These are phyloP conservation scores for Volucella inflata DNA, from an alignment of 2,888 invertebrate species.

Conservation along the genomic window DNA sequence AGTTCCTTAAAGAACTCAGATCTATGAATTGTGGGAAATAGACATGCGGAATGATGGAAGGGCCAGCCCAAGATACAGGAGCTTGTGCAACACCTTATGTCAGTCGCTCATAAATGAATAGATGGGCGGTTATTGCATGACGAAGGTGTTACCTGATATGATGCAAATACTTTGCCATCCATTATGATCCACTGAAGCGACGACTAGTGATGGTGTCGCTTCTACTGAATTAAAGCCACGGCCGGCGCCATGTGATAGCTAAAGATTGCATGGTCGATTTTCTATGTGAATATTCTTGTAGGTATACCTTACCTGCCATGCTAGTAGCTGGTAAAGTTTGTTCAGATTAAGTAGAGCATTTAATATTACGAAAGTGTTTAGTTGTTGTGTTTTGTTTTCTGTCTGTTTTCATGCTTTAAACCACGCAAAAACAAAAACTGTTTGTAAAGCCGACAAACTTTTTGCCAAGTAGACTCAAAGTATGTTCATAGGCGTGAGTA, in stretches of 20 bases:
- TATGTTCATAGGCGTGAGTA: too few species aligned
- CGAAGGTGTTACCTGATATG: constrained; percentile 73
- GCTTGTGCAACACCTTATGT: constrained; percentile 70
- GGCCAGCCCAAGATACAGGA: constrained; percentile 59
- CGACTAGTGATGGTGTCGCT: constrained; percentile 2
- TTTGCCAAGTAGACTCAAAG: neutral
- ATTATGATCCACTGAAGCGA: constrained; percentile 69
- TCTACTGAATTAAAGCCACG: neutral
- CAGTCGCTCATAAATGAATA: constrained; percentile 57
- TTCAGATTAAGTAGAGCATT: constrained; percentile 65
- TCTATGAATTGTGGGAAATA: constrained; percentile 8
- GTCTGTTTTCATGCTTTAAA: neutral
- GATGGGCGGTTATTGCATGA: constrained; percentile 73
- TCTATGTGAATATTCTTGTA: constrained; percentile 59
- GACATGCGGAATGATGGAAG: constrained; percentile 34
- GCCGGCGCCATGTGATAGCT: neutral
- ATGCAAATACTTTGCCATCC: constrained; percentile 69
- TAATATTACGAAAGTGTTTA: constrained; percentile 50
- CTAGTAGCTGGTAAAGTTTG: constrained; percentile 9
- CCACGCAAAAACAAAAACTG: too few species aligned
- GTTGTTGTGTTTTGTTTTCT: constrained; percentile 11
- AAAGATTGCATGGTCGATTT: constrained; percentile 61
- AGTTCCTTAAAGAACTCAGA: constrained; percentile 40
- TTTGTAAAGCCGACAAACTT: neutral
- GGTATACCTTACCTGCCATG: neutral